Conservation (phyloP, 37 sponge, comb jelly and placozoan species). For the Aplysina aerophoba region DNA sequence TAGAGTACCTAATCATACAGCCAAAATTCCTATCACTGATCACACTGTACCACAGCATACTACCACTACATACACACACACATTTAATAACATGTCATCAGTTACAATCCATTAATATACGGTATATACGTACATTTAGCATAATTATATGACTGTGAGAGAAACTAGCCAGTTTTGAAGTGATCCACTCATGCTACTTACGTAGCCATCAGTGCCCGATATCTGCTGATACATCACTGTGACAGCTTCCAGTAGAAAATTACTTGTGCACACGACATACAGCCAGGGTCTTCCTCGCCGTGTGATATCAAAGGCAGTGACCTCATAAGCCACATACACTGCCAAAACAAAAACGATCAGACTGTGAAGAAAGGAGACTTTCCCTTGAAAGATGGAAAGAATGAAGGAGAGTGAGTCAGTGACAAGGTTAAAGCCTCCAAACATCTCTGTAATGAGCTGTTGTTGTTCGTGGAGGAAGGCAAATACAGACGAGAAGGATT, state of each 20-base stretch:
- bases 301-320: background rate
- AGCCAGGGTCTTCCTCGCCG: slow-evolving; percentile 14
- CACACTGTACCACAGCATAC: too few relatives aligned
- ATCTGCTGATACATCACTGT: too few relatives aligned
- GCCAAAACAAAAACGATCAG: background rate
- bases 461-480: slow-evolving; percentile 7
- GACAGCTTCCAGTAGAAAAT: slow-evolving; percentile 16
- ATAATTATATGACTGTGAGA: too few relatives aligned
- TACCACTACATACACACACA: too few relatives aligned
- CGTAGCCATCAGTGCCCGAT: too few relatives aligned
- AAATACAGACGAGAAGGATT: slow-evolving; percentile 15
- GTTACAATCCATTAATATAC: too few relatives aligned
- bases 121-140: too few relatives aligned
- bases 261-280: background rate
- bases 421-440: slow-evolving; percentile 16
- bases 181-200: too few relatives aligned
- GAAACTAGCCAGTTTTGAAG: too few relatives aligned
- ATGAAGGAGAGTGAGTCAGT: background rate
- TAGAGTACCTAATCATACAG: too few relatives aligned
- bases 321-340: background rate
- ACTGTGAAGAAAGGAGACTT: background rate
- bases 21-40: too few relatives aligned
- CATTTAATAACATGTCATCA: too few relatives aligned
- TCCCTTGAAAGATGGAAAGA: background rate
- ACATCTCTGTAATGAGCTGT: background rate